Percentiles rank a stretch among this genome's conserved stretches.
Evolutionary conservation across 2,888 invertebrate species (phyloP).

Genomic region (Drosophila birchii): DNA sequence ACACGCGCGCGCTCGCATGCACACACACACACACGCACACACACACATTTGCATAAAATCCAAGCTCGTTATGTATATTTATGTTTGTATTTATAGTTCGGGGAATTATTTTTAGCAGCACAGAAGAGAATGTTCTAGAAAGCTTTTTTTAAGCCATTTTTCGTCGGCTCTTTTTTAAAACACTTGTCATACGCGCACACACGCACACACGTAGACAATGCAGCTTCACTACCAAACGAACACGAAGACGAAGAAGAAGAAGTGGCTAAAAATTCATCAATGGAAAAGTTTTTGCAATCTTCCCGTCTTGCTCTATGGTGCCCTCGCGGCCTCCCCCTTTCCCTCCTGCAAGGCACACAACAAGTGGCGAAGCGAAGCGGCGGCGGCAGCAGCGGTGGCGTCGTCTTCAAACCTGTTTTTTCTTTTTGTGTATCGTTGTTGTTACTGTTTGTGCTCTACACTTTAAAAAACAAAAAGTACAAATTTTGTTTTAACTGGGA

Average conservation of each 20-base stretch:
- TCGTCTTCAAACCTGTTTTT: constrained; percentile 68
- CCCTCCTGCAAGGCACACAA: constrained; percentile 30
- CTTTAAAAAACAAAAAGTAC: not conserved
- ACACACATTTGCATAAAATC: not conserved
- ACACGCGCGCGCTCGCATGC: not conserved
- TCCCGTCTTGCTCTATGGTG: constrained; percentile 55
- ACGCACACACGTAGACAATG: constrained; percentile 4
- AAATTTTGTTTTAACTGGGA: not conserved
- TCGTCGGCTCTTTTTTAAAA: constrained; percentile 6
- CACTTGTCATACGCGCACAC: constrained; percentile 4
- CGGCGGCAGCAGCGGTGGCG: constrained; percentile 32
- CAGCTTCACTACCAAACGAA: constrained; percentile 23
- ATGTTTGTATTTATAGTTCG: constrained; percentile 10
- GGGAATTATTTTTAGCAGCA: constrained; percentile 20
- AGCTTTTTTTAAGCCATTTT: constrained; percentile 17
- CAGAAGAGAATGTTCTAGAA: constrained; percentile 58
- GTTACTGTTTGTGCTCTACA: constrained; percentile 29
- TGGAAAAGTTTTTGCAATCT: constrained; percentile 76
- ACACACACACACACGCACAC: constrained; percentile 6
- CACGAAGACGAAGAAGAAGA: constrained; percentile 19
- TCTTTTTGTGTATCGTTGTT: constrained; percentile 34
- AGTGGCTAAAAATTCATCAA: constrained; percentile 67
- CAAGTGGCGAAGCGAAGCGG: constrained; percentile 43
- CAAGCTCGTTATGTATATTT: constrained; percentile 15
- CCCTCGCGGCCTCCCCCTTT: constrained; percentile 15